These are phyloP conservation scores for Otolemur crassicaudatus DNA, from an alignment of 2,797 vertebrate species.

Conservation along the genomic window DNA sequence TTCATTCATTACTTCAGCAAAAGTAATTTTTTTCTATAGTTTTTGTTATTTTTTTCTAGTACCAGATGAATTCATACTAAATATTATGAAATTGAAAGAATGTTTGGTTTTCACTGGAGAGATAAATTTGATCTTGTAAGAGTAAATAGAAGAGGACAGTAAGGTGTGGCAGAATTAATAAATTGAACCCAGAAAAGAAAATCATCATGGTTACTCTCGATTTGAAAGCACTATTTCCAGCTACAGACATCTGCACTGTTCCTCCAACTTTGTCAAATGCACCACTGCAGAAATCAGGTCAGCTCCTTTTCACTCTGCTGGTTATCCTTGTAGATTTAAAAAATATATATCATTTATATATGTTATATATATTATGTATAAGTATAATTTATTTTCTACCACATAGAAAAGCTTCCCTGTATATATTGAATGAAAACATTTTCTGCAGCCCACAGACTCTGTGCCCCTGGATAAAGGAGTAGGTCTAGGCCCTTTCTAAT, in stretches of 20 bases:
- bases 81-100: neutral
- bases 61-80: neutral
- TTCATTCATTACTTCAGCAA: neutral
- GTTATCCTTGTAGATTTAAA: neutral
- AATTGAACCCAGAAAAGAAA: neutral
- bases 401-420: neutral
- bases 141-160: conserved; percentile 20
- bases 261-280: conserved; percentile 1
- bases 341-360: neutral
- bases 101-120: neutral
- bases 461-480: neutral
- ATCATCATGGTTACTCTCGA: neutral
- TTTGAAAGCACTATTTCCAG: conserved; percentile 4
- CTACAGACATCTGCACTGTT: neutral
- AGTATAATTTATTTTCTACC: neutral
- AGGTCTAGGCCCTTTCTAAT: neutral
- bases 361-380: neutral
- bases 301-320: neutral
- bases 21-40: neutral
- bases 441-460: neutral
- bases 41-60: neutral
- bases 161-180: conserved; percentile 14
- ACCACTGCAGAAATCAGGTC: neutral
- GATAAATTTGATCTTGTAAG: conserved; percentile 35
- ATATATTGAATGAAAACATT: conserved; percentile 16